Conservation (phyloP, 2,888 invertebrate species). For the Poecilobothrus nobilitatus region DNA sequence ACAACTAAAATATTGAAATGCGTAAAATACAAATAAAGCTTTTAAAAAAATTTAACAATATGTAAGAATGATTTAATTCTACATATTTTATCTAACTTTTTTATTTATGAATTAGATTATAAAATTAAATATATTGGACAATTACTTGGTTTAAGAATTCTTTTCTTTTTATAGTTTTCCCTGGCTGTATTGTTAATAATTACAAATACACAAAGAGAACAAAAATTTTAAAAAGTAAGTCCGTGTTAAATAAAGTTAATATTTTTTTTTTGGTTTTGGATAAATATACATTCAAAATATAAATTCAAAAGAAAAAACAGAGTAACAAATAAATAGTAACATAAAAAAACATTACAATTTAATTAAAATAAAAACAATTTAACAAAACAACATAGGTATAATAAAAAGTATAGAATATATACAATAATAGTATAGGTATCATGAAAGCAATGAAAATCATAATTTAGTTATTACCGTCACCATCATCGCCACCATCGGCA, state of each 20-base stretch:
- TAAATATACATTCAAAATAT: slow-evolving; percentile 10
- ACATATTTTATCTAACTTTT: too few relatives aligned
- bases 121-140: neutral
- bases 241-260: neutral
- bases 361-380: too few relatives aligned
- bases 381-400: neutral
- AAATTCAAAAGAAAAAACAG: slow-evolving; percentile 9
- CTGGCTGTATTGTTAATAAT: neutral
- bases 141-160: neutral
- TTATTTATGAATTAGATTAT: neutral
- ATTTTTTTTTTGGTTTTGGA: neutral
- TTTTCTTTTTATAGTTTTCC: neutral
- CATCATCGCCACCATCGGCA: slow-evolving; percentile 42
- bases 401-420: neutral
- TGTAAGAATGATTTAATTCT: too few relatives aligned
- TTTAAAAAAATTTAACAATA: too few relatives aligned
- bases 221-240: neutral
- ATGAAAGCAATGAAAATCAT: neutral
- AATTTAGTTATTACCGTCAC: slow-evolving; percentile 13
- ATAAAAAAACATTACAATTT: neutral
- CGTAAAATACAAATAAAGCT: too few relatives aligned
- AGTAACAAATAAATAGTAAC: neutral
- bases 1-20: too few relatives aligned
- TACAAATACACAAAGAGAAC: neutral
- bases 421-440: neutral